Conservation (phyloP, 1,140 invertebrate species). For the Brachionus asplanchnoidis region DNA sequence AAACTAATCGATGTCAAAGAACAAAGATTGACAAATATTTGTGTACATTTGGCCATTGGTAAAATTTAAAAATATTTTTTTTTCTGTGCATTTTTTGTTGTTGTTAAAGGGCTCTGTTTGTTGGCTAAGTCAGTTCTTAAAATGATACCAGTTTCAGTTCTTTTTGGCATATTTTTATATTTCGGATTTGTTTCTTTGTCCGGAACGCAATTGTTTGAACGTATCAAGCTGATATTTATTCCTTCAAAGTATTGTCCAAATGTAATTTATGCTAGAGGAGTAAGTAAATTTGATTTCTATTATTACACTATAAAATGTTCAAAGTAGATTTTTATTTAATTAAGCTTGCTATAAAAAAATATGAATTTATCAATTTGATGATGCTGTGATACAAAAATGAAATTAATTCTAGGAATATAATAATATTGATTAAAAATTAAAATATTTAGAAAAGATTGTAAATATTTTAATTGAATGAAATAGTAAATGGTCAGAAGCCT, state of each 20-base stretch:
- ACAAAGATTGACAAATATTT: slow-evolving; percentile 57
- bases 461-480: too few species aligned
- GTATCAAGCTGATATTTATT: slow-evolving; percentile 56
- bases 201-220: slow-evolving; percentile 84
- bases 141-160: slow-evolving; percentile 80
- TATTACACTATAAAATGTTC: too few species aligned
- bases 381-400: too few species aligned
- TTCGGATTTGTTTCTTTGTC: slow-evolving; percentile 88
- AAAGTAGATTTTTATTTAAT: background rate
- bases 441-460: too few species aligned
- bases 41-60: slow-evolving; percentile 54
- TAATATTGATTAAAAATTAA: too few species aligned
- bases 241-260: slow-evolving; percentile 40
- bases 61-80: background rate
- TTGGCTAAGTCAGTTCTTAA: slow-evolving; percentile 72
- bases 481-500: too few species aligned
- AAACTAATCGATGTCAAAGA: slow-evolving; percentile 80
- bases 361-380: too few species aligned
- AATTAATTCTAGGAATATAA: too few species aligned
- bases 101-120: slow-evolving; percentile 55
- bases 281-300: background rate
- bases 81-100: background rate
- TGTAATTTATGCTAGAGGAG: slow-evolving; percentile 30
- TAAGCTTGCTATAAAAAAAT: too few species aligned
- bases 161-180: slow-evolving; percentile 93